A percentile compares a stretch with the other conserved stretches of the same genome.
phyloP scores from a whole-genome alignment of 2,888 invertebrate species.

The Agapostemon virescens region DNA sequence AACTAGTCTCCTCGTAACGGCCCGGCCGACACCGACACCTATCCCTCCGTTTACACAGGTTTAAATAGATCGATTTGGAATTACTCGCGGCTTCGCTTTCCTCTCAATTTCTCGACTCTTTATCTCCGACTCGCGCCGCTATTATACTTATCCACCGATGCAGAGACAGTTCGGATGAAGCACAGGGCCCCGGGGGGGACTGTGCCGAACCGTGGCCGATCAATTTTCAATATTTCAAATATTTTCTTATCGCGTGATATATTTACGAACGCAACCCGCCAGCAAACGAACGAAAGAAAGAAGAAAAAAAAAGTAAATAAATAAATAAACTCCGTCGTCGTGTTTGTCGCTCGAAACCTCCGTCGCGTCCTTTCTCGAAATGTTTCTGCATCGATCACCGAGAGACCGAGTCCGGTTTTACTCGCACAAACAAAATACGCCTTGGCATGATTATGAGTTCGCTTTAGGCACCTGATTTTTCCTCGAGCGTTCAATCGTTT shows the following conservation, averaged over 20 bases:
- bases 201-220: not conserved
- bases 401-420: slow-evolving; percentile 1
- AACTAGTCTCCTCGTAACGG: slow-evolving; percentile 59
- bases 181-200: too few relatives aligned
- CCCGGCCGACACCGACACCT: slow-evolving; percentile 42
- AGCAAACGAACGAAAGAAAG: not conserved
- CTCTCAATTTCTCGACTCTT: slow-evolving; percentile 4
- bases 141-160: not conserved
- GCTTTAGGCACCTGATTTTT: slow-evolving; percentile 18
- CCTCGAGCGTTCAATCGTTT: slow-evolving; percentile 16
- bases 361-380: not conserved
- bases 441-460: slow-evolving; percentile 25
- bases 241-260: slow-evolving; percentile 12
- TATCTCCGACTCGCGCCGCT: not conserved
- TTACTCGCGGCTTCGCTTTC: slow-evolving; percentile 24
- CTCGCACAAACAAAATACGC: slow-evolving; percentile 16
- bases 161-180: not conserved
- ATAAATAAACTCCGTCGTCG: not conserved
- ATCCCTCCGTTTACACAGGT: slow-evolving; percentile 53
- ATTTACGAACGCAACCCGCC: slow-evolving; percentile 6
- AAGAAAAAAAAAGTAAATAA: too few relatives aligned
- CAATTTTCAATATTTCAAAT: slow-evolving; percentile 13
- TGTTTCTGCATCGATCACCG: slow-evolving; percentile 26
- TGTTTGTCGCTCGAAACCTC: not conserved
- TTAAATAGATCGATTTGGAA: slow-evolving; percentile 31